Conservation (phyloP, 2,888 invertebrate species). For the Fragum sueziense region DNA sequence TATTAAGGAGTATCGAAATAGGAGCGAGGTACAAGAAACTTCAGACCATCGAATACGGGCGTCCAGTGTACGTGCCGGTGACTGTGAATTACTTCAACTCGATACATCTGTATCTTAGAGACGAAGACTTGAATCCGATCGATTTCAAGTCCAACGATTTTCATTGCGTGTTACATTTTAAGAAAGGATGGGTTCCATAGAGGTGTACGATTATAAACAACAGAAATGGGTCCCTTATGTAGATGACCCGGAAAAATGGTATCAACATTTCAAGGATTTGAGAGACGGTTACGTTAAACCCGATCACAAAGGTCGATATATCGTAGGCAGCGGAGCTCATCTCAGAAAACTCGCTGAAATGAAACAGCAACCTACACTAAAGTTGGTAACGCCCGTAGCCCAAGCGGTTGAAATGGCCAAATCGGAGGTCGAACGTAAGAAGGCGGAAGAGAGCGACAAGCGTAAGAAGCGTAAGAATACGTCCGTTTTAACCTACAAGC, state of each 20-base stretch:
- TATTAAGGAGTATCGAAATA: conserved; percentile 32
- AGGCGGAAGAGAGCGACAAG: conserved; percentile 1
- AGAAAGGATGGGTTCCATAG: conserved; percentile 39
- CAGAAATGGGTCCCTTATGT: conserved; percentile 34
- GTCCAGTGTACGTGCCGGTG: conserved; percentile 18
- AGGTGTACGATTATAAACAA: conserved; percentile 31
- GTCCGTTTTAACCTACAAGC: not conserved
- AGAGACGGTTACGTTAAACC: conserved; percentile 20
- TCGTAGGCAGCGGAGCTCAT: conserved; percentile 18
- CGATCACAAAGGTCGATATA: conserved; percentile 29
- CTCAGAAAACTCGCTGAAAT: not conserved
- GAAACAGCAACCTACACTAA: conserved; percentile 10
- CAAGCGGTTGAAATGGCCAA: conserved; percentile 37
- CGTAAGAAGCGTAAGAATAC: conserved; percentile 22
- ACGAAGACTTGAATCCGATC: conserved; percentile 22
- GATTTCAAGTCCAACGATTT: conserved; percentile 25
- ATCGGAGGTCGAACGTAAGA: conserved; percentile 37
- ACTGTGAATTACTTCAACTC: not conserved
- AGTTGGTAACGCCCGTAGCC: conserved; percentile 36
- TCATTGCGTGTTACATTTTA: conserved; percentile 35
- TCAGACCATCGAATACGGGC: not conserved
- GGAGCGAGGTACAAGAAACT: conserved; percentile 16
- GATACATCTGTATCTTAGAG: conserved; percentile 15
- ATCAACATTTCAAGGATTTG: conserved; percentile 24
- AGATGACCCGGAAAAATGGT: conserved; percentile 28